These are phyloP conservation scores for Dipus sagitta DNA, from an alignment of 2,797 vertebrate genomes.

Conservation along the genomic window DNA sequence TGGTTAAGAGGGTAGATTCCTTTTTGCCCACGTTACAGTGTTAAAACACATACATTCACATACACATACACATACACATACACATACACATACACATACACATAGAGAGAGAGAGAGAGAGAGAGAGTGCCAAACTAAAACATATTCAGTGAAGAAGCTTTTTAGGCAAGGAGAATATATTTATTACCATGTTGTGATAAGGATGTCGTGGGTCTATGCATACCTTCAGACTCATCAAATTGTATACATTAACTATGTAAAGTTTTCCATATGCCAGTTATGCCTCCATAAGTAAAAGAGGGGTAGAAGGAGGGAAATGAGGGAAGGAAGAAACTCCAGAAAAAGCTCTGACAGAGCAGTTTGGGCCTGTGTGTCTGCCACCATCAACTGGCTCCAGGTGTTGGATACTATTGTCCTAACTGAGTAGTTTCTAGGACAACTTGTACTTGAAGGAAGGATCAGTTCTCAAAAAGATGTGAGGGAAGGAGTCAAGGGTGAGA, in stretches of 20 bases:
- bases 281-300: neutral
- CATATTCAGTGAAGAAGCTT: neutral
- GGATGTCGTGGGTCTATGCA: neutral
- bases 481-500: neutral
- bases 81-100: too few species aligned
- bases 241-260: neutral
- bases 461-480: neutral
- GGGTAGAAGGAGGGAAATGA: too few species aligned
- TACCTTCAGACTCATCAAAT: neutral
- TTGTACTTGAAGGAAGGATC: neutral
- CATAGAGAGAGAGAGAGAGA: too few species aligned
- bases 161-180: neutral
- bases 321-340: neutral
- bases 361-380: neutral
- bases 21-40: neutral
- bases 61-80: too few species aligned
- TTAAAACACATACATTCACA: neutral
- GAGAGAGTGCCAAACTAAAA: neutral
- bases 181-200: neutral
- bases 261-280: neutral
- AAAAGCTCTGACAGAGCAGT: neutral
- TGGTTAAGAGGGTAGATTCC: neutral
- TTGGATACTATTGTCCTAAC: neutral
- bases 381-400: neutral
- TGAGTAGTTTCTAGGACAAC: slow-evolving; percentile 3